Evolutionary conservation across 2,113 vertebrate species (phyloP), one percentile per base, ranked within the genome.

Genomic region (Jaculus jaculus): DNA sequence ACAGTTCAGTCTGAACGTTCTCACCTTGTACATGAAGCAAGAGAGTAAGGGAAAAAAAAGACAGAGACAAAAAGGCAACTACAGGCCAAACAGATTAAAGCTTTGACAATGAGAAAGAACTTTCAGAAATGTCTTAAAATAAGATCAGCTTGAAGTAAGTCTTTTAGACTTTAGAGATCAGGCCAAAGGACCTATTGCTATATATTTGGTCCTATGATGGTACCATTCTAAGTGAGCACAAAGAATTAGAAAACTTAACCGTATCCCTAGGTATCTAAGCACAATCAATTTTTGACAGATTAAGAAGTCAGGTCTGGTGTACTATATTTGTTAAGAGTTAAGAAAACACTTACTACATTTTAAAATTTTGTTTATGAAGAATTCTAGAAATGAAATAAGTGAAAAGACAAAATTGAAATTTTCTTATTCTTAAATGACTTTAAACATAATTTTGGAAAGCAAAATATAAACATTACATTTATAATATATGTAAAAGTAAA

Each of bases 141-240:
- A 72, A 90, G 63, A 51, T 42, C 6, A 63, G 51, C 32, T 74
- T 85, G 54, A 80, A 37, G 63, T 86, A 72, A 89, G 84, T 23
- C 9, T 74, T 60, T 74, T 61, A 82, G 39, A 66, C 28, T 61
- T 61, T 92, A 47, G 86, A 89, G 63, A 91, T 23, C 30, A 93
- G 42, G 63, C 17, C 66, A 81, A 85, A 94, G 39, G 65, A 94
- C 65, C 7, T 93, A 73, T 69, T 83, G 30, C 3, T 65, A 60
- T 32, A 54, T 54, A 63, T 24, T 80, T 5, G 87, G 30, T 47
- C 18, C 13, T 26, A 4, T 24, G 30, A 39, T 71, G 81, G 63
- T 90, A 3, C 77, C 82, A 95, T 77, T 92, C 79, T 82, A 88
- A 51, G 28, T 61, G 26, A 84, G 9, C 54, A 92, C 12, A 79